Evolutionary conservation across 2,113 vertebrate genomes (phyloP), one percentile per base, ranked within the genome.

Genomic region (Cebidichthys violaceus): DNA sequence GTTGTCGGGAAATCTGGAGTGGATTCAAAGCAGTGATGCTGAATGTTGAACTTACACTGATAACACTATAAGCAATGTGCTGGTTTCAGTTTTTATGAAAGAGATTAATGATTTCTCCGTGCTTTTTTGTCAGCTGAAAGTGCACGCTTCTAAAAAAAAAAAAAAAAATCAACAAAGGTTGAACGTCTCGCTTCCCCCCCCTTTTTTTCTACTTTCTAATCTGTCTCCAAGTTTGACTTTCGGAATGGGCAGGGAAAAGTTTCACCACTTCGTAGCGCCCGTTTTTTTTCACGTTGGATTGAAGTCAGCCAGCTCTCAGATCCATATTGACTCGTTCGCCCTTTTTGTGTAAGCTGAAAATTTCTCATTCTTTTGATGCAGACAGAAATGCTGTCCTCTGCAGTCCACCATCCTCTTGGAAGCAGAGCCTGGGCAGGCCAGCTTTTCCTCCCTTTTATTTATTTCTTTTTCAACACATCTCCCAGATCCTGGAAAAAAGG

Each of bases 381-480:
- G 74, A 89, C 84, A 92, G 90, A 94, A 95, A 90, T 89, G 92
- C 93, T 90, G 91, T 94, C 91, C 94, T 92, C 86, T 89, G 93
- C 93, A 94, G 94, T 93, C 92, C 87, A 84, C 86, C 61, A 59
- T 80, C 57, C 82, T 91, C 92, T 90, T 86, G 83, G 84, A 92
- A 91, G 93, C 87, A 71, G 69, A 90, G 89, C 78, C 70, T 59
- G 81, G 74, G 83, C 85, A 50, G 72, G 61, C 65, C 71, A 68
- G 84, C 73, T 83, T 88, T 89, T 84, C 47, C 65, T 35, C 57
- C 45, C 72, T 47, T 77, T 52, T 39, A 70, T 69, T 66, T 73
- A 31, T 77, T 39, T 75, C 66, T 83, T 79, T 82, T 89, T 92
- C 22, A 90, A 92, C 77, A 88, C 87, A 89, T 92, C 88, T 94